Evolutionary conservation across 2,797 vertebrate genomes (phyloP).

Genomic region (Eidolon dupreanum): DNA sequence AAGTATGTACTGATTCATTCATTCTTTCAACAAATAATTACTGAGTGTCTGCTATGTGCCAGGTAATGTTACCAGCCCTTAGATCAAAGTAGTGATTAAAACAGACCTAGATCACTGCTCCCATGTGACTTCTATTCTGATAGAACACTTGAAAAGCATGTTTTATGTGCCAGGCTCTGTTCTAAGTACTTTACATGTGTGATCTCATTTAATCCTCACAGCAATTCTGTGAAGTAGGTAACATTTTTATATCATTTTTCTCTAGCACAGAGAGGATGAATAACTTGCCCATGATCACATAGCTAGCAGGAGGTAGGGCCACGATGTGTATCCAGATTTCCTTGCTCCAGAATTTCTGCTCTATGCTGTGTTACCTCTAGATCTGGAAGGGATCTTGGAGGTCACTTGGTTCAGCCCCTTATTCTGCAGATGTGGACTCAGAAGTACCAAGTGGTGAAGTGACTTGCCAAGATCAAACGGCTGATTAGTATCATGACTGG

Average conservation of each 20-base stretch:
- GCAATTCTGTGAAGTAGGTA: neutral
- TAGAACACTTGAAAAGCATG: neutral
- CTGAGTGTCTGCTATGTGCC: neutral
- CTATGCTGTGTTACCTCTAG: fast-evolving
- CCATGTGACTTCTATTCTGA: neutral
- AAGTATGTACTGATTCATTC: neutral
- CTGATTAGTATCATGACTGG: neutral
- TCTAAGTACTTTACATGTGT: neutral
- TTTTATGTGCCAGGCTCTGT: neutral
- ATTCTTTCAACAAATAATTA: neutral
- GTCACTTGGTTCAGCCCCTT: neutral
- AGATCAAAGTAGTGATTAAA: neutral
- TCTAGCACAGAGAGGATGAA: neutral
- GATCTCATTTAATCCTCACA: neutral
- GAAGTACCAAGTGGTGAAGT: neutral
- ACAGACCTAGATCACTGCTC: neutral
- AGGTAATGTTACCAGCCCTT: neutral
- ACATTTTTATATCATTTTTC: neutral
- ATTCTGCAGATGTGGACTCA: neutral
- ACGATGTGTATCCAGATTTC: neutral
- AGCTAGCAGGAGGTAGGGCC: neutral
- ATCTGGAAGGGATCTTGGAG: neutral
- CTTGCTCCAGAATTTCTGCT: fast-evolving
- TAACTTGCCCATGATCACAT: neutral
- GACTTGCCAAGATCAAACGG: neutral